phyloP scores from a whole-genome alignment of 2,113 vertebrate genomes.

The human region GRCh38 chr1:178585001-178585500 shows the following conservation, averaged over 20 bases:
- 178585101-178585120: no score
- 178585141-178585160: neutral
- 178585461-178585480: neutral
- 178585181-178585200: neutral
- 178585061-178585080: neutral
- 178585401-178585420: neutral
- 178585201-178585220: fast-evolving
- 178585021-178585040: neutral
- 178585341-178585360: neutral
- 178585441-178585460: neutral
- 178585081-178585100: neutral
- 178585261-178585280: neutral
- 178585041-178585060: neutral
- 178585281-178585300: neutral
- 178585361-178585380: neutral
- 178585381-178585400: neutral
- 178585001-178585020: neutral
- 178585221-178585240: neutral
- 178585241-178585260: neutral
- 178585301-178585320: neutral
- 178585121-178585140: neutral
- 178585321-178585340: neutral
- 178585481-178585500: neutral
- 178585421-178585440: neutral
- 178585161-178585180: no score